Base-by-base conservation (phyloP, 2,113 vertebrate species). In the Gymnorhina tibicen region DNA sequence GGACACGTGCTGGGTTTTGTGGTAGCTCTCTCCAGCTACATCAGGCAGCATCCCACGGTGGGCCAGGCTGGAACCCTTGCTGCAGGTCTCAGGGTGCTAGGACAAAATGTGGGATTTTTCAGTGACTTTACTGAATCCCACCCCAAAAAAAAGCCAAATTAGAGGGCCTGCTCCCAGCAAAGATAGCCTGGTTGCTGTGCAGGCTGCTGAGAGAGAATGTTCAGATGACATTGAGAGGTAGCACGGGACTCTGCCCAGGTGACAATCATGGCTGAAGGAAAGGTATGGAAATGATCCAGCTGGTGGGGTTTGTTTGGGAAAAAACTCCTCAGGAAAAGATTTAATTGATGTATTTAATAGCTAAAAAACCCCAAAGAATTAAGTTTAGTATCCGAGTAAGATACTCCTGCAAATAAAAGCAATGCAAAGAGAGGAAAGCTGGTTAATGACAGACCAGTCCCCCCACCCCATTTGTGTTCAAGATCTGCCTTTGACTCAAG, bases 41-140 rank as follows among this genome's bases (percentile, higher is more conserved):
- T 3, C 2, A 0, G 17, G 46, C 21, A 85, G 55, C 26, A 56
- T n/a, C 78, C 56, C 1, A 0, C 13, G 32, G n/a, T 62, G 37
- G 28, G 58, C 52, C 62, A 22, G 16, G 52, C 39, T 76, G 44
- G n/a, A 82, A 18, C 18, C 2, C 60, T 30, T 59, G 47, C 37
- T 86, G 39, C 32, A 63, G 11, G 14, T 67, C 52, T 92, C 8
- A 0, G n/a, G 9, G 18, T 50, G 6, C n/a, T 32, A 37, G 67
- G 46, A 22, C 24, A 28, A 47, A 81, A 60, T 23, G 44, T 55
- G 23, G 16, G 7, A 2, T 22, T 84, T 89, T 79, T n/a, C 56
- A 74, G 35, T 9, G 10, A 24, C 14, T 55, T 74, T 39, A 13
- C 5, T 42, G 41, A 81, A 73, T 58, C 11, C 46, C 9, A 1